phyloP scores from a whole-genome alignment of 2,797 vertebrate genomes.

The Myiotriccus ornatus region DNA sequence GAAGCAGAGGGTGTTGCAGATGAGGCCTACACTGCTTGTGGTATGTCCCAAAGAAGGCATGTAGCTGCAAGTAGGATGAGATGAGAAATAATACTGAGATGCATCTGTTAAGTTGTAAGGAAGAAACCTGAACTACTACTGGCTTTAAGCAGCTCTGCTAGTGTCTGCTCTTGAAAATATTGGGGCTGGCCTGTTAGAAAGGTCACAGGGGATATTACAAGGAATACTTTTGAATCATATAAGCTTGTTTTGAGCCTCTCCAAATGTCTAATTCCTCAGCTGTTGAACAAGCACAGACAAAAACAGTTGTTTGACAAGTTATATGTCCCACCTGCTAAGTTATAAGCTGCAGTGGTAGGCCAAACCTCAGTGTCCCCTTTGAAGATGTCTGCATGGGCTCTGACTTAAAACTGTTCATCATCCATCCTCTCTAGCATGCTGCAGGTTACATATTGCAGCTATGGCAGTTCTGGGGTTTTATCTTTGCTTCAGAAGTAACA shows the following conservation, averaged over 20 bases:
- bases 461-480: not conserved
- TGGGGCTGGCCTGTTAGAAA: not conserved
- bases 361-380: not conserved
- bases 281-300: not conserved
- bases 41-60: not conserved
- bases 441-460: not conserved
- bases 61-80: not conserved
- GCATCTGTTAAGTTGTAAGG: not conserved
- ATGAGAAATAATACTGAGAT: not conserved
- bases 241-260: conserved; percentile 5
- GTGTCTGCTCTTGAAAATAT: not conserved
- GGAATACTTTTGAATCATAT: not conserved
- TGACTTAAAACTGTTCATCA: not conserved
- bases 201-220: not conserved
- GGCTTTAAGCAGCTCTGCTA: conserved; percentile 24
- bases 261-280: conserved; percentile 11
- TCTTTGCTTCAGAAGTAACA: not conserved
- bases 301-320: not conserved
- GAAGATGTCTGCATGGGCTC: not conserved
- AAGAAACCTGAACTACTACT: conserved; percentile 7
- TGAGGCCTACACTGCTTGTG: not conserved
- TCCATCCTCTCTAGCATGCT: not conserved
- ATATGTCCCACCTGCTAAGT: conserved; percentile 18
- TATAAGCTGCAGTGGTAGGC: conserved; percentile 3
- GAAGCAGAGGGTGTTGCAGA: not conserved